Evolutionary conservation across 2,113 vertebrate genomes (phyloP), one percentile per base, ranked within the genome.

Genomic region (Xiphorhynchus elegans): DNA sequence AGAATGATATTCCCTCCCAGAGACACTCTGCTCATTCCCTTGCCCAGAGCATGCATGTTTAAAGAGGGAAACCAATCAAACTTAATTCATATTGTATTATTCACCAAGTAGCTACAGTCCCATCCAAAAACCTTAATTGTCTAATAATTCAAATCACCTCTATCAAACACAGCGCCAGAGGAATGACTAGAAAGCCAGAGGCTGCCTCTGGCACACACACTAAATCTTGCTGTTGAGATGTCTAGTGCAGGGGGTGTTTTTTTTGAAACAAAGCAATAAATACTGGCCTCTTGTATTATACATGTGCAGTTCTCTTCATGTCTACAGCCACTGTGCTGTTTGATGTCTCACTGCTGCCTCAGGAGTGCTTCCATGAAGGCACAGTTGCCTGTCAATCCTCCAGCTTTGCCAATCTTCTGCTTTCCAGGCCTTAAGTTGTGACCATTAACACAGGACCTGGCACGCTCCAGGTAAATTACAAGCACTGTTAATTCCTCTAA

Each of bases 111-210:
- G 88, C 84, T 85, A 46, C 10, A 87, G 68, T 8, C 70, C 69
- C 76, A 93, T 91, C 92, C 83, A 85, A 94, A 90, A 96, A 79
- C 56, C 91, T 81, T 95, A 81, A 95, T 68, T 86, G 84, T 56
- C 82, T 95, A 90, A 93, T 96, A 84, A 96, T 44, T 96, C 94
- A 87, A 85, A 63, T 46, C 74, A 87, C 87, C 84, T 82, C 23
- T 33, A 46, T 47, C 88, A 82, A 92, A 86, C 16, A 52, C 37
- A 62, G 55, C 2, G 3, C 50, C 63, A 62, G 78, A 85, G 46
- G 77, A 74, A 74, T 26, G 59, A 33, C 73, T 37, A 23, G 66
- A 85, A 80, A 80, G 55, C 75, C 67, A 55, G 56, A 67, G 67
- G 79, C 88, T 84, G 56, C 55, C 66, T 87, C 72, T 59, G 37